A percentile compares a stretch with the other conserved stretches of the same genome.
These are phyloP conservation scores for Notodonta dromedarius DNA, from an alignment of 2,888 invertebrate species.

Conservation along the genomic window DNA sequence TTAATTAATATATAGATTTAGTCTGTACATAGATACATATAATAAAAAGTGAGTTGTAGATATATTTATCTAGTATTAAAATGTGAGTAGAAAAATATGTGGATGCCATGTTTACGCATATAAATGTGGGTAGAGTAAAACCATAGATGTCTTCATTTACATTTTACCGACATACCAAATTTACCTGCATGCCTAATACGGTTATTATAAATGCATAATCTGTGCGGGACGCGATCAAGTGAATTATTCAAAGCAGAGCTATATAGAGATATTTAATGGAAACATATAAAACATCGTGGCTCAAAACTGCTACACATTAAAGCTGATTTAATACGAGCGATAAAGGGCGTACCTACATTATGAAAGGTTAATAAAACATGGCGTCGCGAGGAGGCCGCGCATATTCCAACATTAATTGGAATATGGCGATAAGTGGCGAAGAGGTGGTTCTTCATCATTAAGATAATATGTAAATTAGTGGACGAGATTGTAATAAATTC, in stretches of 20 bases:
- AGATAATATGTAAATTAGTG: slow-evolving; percentile 74
- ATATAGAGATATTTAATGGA: slow-evolving; percentile 39
- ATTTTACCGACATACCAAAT: background rate
- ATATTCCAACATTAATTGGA: slow-evolving; percentile 76
- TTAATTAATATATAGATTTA: too few relatives aligned
- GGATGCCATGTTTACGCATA: too few relatives aligned
- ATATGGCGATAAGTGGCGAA: slow-evolving; percentile 69
- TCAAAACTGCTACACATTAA: slow-evolving; percentile 63
- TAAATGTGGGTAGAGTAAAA: background rate
- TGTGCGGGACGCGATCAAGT: slow-evolving; percentile 11
- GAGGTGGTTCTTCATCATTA: slow-evolving; percentile 72
- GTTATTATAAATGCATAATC: slow-evolving; percentile 13
- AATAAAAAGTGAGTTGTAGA: too few relatives aligned
- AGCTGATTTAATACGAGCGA: slow-evolving; percentile 62
- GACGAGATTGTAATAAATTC: slow-evolving; percentile 61
- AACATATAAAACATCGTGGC: slow-evolving; percentile 49
- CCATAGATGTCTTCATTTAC: background rate
- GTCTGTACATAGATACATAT: too few relatives aligned
- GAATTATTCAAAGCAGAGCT: slow-evolving; percentile 24
- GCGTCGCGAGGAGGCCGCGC: slow-evolving; percentile 55
- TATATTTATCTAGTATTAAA: too few relatives aligned
- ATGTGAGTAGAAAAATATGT: too few relatives aligned
- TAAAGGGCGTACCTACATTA: slow-evolving; percentile 59
- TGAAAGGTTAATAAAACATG: slow-evolving; percentile 74
- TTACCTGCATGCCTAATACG: slow-evolving; percentile 2